Evolutionary conservation across 2,888 invertebrate species (phyloP).

Genomic region (Dysmachus trigonus): DNA sequence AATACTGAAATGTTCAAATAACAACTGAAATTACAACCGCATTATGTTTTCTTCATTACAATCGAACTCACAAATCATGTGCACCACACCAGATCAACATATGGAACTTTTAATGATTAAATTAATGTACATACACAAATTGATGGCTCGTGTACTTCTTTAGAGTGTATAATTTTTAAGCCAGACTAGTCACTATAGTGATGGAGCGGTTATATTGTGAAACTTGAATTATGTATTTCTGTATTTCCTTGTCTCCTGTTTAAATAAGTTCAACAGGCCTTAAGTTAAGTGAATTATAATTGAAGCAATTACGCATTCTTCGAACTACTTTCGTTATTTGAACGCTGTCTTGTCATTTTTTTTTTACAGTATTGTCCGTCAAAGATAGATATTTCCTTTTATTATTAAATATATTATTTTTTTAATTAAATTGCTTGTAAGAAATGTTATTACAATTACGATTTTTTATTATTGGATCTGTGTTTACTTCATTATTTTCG

Average conservation of each 20-base stretch:
- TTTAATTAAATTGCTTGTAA: background rate
- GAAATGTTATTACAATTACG: background rate
- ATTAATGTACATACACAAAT: background rate
- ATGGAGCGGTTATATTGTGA: background rate
- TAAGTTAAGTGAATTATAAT: background rate
- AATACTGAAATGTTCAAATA: background rate
- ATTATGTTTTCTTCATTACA: background rate
- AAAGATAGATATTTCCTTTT: background rate
- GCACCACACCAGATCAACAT: background rate
- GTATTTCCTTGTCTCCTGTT: background rate
- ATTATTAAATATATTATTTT: background rate
- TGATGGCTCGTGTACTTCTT: background rate
- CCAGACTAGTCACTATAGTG: background rate
- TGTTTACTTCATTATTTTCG: background rate
- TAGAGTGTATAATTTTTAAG: background rate
- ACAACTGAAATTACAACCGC: background rate
- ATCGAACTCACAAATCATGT: background rate
- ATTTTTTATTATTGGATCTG: too few relatives aligned
- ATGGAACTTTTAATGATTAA: background rate
- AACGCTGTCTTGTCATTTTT: background rate
- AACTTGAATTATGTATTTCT: background rate
- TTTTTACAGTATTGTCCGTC: background rate
- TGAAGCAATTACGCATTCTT: background rate
- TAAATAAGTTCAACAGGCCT: background rate
- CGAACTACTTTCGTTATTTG: background rate